A percentile compares a stretch with the other conserved stretches of the same genome.
Evolutionary conservation across 64 coral and sea anemone genomes (phyloP).

Genomic region (Stichodactyla helianthus): DNA sequence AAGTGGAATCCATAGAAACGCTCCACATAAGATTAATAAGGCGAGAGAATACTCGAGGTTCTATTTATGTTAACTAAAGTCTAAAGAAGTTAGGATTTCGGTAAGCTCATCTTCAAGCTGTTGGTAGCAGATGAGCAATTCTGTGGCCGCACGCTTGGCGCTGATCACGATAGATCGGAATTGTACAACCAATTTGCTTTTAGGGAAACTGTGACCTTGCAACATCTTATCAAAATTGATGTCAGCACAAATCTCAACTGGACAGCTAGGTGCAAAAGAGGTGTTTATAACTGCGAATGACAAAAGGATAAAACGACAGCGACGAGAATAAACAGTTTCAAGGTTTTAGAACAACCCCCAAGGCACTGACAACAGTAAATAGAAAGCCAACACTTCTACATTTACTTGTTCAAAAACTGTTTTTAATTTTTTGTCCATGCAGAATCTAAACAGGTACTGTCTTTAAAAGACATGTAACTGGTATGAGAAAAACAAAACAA

Average conservation of each 20-base stretch:
- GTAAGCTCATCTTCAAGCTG: not conserved
- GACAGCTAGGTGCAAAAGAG: slow-evolving; percentile 9
- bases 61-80: not conserved
- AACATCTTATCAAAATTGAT: slow-evolving; percentile 11
- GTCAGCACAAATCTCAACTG: slow-evolving; percentile 17
- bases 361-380: not conserved
- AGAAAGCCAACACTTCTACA: not conserved
- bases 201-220: not conserved
- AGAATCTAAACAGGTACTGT: not conserved
- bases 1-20: slow-evolving; percentile 3
- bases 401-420: not conserved
- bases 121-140: not conserved
- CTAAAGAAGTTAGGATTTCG: not conserved
- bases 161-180: not conserved
- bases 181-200: not conserved
- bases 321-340: not conserved
- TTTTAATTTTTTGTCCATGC: slow-evolving; percentile 13
- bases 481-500: slow-evolving; percentile 8
- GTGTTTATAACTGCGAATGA: slow-evolving; percentile 13
- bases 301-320: slow-evolving; percentile 1
- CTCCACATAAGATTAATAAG: not conserved
- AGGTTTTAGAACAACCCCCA: not conserved
- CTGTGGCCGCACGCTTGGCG: not conserved
- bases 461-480: slow-evolving; percentile 4
- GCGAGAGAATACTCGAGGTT: not conserved